Percentiles rank a stretch among this genome's conserved stretches.
phyloP scores from a whole-genome alignment of 2,888 invertebrate genomes.

The Spatulosminthurus flaviceps region DNA sequence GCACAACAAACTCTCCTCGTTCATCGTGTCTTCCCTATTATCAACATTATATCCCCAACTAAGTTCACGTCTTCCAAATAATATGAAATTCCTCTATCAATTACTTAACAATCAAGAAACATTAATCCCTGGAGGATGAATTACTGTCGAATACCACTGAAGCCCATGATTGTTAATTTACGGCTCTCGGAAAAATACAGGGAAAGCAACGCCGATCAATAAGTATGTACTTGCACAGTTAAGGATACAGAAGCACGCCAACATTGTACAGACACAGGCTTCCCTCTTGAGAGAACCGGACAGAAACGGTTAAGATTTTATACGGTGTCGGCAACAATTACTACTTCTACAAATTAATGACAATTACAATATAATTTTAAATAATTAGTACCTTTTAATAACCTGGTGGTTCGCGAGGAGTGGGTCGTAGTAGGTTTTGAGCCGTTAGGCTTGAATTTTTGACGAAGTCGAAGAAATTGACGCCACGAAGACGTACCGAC shows the following conservation, averaged over 20 bases:
- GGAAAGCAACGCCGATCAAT: constrained; percentile 40
- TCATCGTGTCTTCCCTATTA: neutral
- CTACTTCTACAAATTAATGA: neutral
- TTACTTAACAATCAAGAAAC: too few species aligned
- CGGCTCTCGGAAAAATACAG: constrained; percentile 9
- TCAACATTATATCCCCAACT: too few species aligned
- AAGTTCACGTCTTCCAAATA: too few species aligned
- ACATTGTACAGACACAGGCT: neutral
- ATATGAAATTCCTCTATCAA: too few species aligned
- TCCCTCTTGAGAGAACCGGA: neutral
- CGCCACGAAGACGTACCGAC: constrained; percentile 21
- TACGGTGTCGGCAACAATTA: too few species aligned
- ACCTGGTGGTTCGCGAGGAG: constrained; percentile 45
- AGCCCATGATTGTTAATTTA: neutral
- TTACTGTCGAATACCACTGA: neutral
- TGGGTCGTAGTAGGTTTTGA: constrained; percentile 16
- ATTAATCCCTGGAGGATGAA: too few species aligned
- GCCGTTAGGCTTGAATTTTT: constrained; percentile 39
- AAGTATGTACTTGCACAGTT: constrained; percentile 7
- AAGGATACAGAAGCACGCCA: neutral
- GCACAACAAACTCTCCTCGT: neutral
- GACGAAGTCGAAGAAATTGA: constrained; percentile 40
- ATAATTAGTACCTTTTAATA: constrained; percentile 24
- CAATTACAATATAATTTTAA: neutral
- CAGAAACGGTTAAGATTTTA: neutral